Evolutionary conservation across 2,113 vertebrate genomes (phyloP).

Genomic region (Ibidorhyncha struthersii): DNA sequence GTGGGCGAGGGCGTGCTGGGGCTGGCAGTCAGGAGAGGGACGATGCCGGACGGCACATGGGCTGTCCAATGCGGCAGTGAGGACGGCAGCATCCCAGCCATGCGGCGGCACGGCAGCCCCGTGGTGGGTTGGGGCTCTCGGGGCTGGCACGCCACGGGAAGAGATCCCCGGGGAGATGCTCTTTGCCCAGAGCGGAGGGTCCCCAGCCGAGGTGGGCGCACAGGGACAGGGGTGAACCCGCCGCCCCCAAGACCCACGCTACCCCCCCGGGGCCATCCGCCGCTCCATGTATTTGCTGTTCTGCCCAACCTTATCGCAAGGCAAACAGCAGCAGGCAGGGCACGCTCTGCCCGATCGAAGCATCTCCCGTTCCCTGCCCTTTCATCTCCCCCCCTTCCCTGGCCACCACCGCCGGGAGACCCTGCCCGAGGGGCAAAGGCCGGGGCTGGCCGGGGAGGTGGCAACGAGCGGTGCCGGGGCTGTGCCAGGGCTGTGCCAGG

Average conservation of each 20-base stretch:
- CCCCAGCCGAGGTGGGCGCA: not conserved
- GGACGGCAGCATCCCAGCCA: not conserved
- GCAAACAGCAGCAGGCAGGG: slow-evolving; percentile 54
- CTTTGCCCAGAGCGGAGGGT: not conserved
- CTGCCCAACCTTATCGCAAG: slow-evolving; percentile 64
- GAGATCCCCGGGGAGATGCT: not conserved
- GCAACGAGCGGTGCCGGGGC: not conserved
- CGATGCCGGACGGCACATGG: not conserved
- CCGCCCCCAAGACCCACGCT: not conserved
- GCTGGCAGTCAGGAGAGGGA: not conserved
- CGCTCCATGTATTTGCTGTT: slow-evolving; percentile 52
- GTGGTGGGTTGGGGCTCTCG: rapidly evolving
- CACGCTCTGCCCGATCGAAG: slow-evolving; percentile 30
- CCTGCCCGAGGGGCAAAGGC: slow-evolving; percentile 44
- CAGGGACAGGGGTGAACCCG: not conserved
- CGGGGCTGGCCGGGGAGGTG: not conserved
- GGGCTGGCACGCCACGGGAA: not conserved
- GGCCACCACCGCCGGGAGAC: not conserved
- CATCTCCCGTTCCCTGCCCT: not conserved
- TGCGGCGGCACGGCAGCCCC: not conserved
- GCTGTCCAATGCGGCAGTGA: rapidly evolving
- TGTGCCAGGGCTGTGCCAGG: not conserved
- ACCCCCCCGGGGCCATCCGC: not conserved
- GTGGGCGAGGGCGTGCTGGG: rapidly evolving
- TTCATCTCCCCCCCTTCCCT: not conserved